phyloP scores from a whole-genome alignment of 2,113 vertebrate species.

The Dasypus novemcinctus region DNA sequence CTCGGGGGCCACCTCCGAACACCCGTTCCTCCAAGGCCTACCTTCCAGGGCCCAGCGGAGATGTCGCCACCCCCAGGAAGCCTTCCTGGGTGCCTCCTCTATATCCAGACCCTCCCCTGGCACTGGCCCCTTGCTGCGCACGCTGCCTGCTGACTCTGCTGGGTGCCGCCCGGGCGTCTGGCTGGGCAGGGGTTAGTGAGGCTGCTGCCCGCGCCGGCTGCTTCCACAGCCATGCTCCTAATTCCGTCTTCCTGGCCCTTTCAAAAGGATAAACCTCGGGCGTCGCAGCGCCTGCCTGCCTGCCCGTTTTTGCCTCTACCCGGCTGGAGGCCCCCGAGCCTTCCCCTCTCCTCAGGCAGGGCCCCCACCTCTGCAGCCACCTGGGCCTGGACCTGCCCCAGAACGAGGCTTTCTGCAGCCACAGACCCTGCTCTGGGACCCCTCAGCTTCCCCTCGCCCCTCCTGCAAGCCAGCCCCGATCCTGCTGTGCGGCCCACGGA shows the following conservation, averaged over 20 bases:
- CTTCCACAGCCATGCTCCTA: not conserved
- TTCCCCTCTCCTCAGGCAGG: not conserved
- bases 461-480: not conserved
- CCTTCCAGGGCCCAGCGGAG: not conserved
- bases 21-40: not conserved
- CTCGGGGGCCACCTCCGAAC: not conserved
- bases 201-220: no score
- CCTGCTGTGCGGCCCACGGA: not conserved
- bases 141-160: not conserved
- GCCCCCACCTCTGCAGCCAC: not conserved
- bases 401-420: accelerated
- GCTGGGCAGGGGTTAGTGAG: not conserved
- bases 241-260: not conserved
- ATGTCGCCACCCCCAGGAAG: not conserved
- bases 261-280: not conserved
- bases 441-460: accelerated
- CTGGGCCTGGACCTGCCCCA: not conserved
- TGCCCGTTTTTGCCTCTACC: accelerated
- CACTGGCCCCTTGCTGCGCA: no score
- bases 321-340: not conserved
- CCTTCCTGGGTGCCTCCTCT: not conserved
- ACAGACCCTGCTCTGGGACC: not conserved
- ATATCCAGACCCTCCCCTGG: accelerated
- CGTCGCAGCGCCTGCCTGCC: no score
- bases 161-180: not conserved